Base-by-base conservation (phyloP, 2,888 invertebrate species). In the Caenorhabditis doughertyi region DNA sequence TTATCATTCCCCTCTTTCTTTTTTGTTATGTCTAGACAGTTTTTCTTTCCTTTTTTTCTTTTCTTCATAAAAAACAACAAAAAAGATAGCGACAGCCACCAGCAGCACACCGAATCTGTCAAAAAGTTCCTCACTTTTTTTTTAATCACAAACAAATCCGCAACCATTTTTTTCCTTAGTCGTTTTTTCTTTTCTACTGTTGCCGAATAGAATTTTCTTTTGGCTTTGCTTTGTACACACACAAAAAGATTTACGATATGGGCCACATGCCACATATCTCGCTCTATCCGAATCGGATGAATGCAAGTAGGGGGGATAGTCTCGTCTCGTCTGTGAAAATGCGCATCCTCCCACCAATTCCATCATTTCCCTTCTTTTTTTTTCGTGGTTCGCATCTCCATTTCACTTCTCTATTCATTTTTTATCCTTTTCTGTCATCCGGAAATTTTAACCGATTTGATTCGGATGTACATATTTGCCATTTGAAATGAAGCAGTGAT, bases 201-300 rank as follows among this genome's bases (percentile, higher is more conserved):
- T 65, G 65, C 65, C 65, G 35, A 49, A 27, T 64, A 27, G 42
- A 53, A 58, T 76, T 67, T 60, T 60, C 42, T 25, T 44, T 62
- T 53, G 4, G 16, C n/a, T n/a, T n/a, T n/a, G 42, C 23, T 58
- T 65, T 70, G 67, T 68, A 60, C 27, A 76, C 74, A n/a, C n/a
- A 76, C 68, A 68, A 68, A 77, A 77, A 77, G 77, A 77, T 77
- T 77, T 77, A 77, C 77, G 77, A 77, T 77, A 77, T 77, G 77
- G 65, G 51, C 65, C 65, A 65, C 16, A 65, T 65, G 77, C 68
- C 67, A 60, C 67, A 65, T 73, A 55, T 56, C 65, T 58, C 58
- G 65, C 58, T 73, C 58, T 65, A 65, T 65, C 76, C 77, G 27
- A 67, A 67, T 67, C 76, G 67, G 76, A 76, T n/a, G n/a, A n/a